Conservation (phyloP, 2,888 invertebrate genomes). For the Cephus spinipes region DNA sequence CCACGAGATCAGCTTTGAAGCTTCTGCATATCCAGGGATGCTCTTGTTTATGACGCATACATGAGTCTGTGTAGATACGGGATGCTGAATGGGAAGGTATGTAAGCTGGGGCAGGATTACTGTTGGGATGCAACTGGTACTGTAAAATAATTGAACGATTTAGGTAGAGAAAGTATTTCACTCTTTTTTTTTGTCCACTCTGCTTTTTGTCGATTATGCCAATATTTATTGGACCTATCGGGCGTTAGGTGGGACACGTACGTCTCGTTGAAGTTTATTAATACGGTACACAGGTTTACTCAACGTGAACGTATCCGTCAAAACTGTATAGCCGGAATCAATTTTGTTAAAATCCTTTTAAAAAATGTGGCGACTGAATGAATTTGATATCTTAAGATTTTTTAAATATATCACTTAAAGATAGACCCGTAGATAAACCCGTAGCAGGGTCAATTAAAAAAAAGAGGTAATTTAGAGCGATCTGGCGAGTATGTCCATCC, state of each 20-base stretch:
- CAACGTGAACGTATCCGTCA: not conserved
- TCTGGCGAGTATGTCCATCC: not conserved
- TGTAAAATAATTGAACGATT: not conserved
- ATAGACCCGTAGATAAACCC: not conserved
- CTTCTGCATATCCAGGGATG: not conserved
- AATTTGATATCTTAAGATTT: not conserved
- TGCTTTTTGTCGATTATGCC: not conserved
- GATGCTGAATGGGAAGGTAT: not conserved
- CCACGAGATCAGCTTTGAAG: not conserved
- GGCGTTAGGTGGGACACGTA: not conserved
- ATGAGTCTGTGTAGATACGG: not conserved
- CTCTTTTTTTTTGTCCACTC: too few species aligned
- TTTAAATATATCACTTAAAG: not conserved
- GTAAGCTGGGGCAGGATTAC: not conserved
- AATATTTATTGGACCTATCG: not conserved
- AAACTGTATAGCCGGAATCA: not conserved
- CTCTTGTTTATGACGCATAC: not conserved
- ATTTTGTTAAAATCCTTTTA: not conserved
- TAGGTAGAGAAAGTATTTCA: not conserved
- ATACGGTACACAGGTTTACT: not conserved
- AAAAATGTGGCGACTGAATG: not conserved
- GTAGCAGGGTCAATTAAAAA: not conserved
- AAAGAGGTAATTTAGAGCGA: not conserved
- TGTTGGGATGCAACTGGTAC: not conserved
- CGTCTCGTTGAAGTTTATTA: conserved; percentile 2